These are phyloP conservation scores for Calephelis nemesis DNA, from an alignment of 1,140 invertebrate genomes.

Conservation along the genomic window DNA sequence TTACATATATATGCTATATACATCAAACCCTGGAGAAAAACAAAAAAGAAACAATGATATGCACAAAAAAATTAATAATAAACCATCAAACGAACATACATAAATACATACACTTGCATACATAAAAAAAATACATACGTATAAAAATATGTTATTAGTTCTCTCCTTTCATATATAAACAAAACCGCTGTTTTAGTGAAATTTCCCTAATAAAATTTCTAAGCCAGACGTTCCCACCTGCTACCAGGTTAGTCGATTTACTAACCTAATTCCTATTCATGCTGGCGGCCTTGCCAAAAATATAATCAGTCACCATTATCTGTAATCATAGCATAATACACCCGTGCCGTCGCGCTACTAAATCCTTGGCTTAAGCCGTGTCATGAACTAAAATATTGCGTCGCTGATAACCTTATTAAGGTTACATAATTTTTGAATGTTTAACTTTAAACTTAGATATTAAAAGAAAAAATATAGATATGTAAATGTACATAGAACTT, in stretches of 20 bases:
- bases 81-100: no score
- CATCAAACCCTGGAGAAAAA: no score
- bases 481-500: no score
- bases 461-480: not conserved
- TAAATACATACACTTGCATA: no score
- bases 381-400: conserved; percentile 1
- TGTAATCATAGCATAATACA: conserved; percentile 4
- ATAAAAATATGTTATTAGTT: no score
- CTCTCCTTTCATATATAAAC: no score
- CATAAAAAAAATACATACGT: no score
- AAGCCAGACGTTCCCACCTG: not conserved
- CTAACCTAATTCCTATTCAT: conserved; percentile 10
- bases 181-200: not conserved
- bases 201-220: not conserved
- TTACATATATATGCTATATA: no score
- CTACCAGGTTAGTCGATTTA: not conserved
- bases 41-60: no score
- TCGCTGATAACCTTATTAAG: conserved; percentile 1
- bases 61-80: no score
- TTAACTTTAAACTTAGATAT: not conserved
- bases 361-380: not conserved
- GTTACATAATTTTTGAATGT: not conserved
- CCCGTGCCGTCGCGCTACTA: not conserved
- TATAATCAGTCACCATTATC: conserved; percentile 15
- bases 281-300: conserved; percentile 1